Evolutionary conservation across 2,797 vertebrate genomes (phyloP), one percentile per base, ranked within the genome.

Genomic region (Mergus octosetaceus): DNA sequence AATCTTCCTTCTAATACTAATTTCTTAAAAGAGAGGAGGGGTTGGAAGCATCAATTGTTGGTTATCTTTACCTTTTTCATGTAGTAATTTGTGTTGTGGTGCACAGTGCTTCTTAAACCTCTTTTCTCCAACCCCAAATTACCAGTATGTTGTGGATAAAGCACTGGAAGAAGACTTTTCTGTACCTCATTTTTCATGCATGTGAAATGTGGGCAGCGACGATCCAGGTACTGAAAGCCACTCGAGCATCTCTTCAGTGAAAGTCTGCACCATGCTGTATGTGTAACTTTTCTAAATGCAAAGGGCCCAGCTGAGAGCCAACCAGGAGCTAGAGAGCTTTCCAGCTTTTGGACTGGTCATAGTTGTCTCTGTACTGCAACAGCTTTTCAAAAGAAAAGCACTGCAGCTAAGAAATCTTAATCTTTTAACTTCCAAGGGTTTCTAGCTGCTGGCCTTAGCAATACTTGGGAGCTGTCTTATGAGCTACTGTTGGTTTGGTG

Each of bases 301-400:
- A 70, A 61, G 32, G n/a, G 65, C 34, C 16, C 62, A 77, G 57
- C 66, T 84, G 70, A 58, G 39, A 24, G 45, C 41, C 39, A 30
- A 25, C 71, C 70, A 61, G 62, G 41, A 93, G 21, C 45, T 70
- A 32, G 60, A 73, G 69, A 79, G 11, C 5, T 62, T 76, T 79
- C 28, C 14, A 14, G 34, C 41, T 45, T n/a, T 76, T n/a, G 24
- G 8, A 0, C 66, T 81, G 45, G 4, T 13, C 9, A 0, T 68
- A 18, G 24, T 27, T 84, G 41, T 62, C 22, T 86, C 11, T 75
- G 4, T 75, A 4, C 69, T 72, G 58, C 77, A 89, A 74, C 77
- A 93, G 90, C 62, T 92, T 93, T 90, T 91, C 45, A 60, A 89
- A 61, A 92, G 82, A 53, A 83, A 41, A 19, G 20, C 6, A 32